Conservation (phyloP, 2,113 vertebrate species). For the Spheniscus mendiculus region DNA sequence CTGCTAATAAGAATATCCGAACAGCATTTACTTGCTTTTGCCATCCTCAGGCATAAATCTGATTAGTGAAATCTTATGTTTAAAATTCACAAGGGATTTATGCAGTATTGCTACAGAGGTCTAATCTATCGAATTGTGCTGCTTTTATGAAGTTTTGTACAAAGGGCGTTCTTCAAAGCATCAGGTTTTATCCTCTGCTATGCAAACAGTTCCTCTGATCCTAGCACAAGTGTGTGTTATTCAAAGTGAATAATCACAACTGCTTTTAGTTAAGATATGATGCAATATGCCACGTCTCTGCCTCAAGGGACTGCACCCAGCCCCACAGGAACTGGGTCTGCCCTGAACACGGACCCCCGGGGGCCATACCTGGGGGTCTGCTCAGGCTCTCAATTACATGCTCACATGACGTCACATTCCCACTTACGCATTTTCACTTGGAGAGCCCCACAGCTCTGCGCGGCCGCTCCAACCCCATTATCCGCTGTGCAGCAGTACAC, state of each 20-base stretch:
- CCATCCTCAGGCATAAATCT: background rate
- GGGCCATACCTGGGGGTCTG: rapidly evolving
- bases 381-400: background rate
- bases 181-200: background rate
- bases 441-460: conserved; percentile 92
- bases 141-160: background rate
- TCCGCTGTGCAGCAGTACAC: conserved; percentile 92
- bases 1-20: background rate
- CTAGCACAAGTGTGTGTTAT: background rate
- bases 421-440: conserved; percentile 99
- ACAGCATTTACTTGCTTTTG: background rate
- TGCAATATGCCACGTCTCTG: background rate
- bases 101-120: background rate
- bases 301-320: background rate
- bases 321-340: background rate
- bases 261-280: background rate
- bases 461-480: conserved; percentile 87
- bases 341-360: rapidly evolving
- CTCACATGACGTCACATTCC: rapidly evolving
- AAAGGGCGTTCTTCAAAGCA: background rate
- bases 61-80: background rate
- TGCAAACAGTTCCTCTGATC: background rate
- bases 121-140: background rate
- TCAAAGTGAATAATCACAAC: background rate
- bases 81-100: background rate